Percentiles rank a stretch among this genome's conserved stretches.
These are phyloP conservation scores for Drosophila tropicalis DNA, from an alignment of 1,140 invertebrate species.

Conservation along the genomic window DNA sequence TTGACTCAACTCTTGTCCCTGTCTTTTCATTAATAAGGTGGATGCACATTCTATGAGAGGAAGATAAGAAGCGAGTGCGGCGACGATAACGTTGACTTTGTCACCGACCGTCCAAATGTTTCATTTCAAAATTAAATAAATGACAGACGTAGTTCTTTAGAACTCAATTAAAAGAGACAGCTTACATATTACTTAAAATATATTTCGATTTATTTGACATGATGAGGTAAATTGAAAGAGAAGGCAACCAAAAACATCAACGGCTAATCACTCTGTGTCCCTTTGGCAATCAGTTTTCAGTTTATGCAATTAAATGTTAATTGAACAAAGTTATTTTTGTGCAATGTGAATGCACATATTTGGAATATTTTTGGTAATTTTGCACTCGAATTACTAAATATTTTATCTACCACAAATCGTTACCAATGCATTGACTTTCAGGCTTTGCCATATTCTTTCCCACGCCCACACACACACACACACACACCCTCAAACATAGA, in stretches of 20 bases:
- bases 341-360: slow-evolving; percentile 1
- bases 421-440: slow-evolving; percentile 12
- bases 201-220: too few relatives aligned
- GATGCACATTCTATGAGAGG: too few relatives aligned
- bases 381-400: slow-evolving; percentile 9
- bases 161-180: too few relatives aligned
- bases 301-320: slow-evolving; percentile 7
- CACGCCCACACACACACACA: slow-evolving; percentile 13
- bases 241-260: not conserved
- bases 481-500: slow-evolving; percentile 10
- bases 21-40: too few relatives aligned
- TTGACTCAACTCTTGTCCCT: too few relatives aligned
- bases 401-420: slow-evolving; percentile 45
- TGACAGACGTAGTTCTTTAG: too few relatives aligned
- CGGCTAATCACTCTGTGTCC: not conserved
- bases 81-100: too few relatives aligned
- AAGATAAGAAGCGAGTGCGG: too few relatives aligned
- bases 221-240: not conserved
- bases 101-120: too few relatives aligned
- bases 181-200: too few relatives aligned
- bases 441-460: not conserved
- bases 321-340: not conserved
- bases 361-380: slow-evolving; percentile 7
- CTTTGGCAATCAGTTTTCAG: not conserved
- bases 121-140: too few relatives aligned